Evolutionary conservation across 2,797 vertebrate species (phyloP), one percentile per base, ranked within the genome.

Genomic region (Furcifer pardalis): DNA sequence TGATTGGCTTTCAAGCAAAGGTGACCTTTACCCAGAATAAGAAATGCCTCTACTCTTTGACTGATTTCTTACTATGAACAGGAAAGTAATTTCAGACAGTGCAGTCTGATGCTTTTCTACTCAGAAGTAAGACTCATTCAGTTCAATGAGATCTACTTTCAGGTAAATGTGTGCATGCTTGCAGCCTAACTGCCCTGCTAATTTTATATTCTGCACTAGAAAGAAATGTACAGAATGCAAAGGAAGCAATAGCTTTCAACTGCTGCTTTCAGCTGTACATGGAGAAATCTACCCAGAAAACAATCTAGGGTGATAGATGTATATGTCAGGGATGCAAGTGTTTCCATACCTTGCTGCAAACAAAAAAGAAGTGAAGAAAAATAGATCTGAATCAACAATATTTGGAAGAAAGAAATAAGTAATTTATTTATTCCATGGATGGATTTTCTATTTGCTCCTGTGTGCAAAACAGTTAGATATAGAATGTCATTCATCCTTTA

Each of bases 391-490:
- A 35, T 30, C 72, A 68, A 81, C 81, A 5, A 86, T 79, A 83
- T 65, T 75, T 71, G 82, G 44, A 83, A 19, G 21, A 89, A 81
- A 77, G 17, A 27, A 1, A 84, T 87, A 86, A 85, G 74, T 86
- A 42, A 82, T 88, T 91, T 89, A 3, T n/a, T 44, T 86, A 75
- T 72, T 82, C 37, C 25, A 60, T 40, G 66, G 49, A 77, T 56
- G 62, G 4, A 84, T 86, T 86, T 85, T 77, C 78, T 81, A 10
- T 60, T 89, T 85, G 84, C 72, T 69, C 40, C 37, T 42, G 83
- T 84, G 56, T 59, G 84, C 81, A 86, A 88, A 81, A 21, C 25
- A 84, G 35, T 35, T 87, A 87, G 59, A 79, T 86, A 89, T 86
- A 65, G 85, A 86, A 89, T 68, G 59, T 68, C 12, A 77, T 75